Evolutionary conservation across 2,888 invertebrate genomes (phyloP), one percentile per base, ranked within the genome.

Genomic region (Orgyia antiqua): DNA sequence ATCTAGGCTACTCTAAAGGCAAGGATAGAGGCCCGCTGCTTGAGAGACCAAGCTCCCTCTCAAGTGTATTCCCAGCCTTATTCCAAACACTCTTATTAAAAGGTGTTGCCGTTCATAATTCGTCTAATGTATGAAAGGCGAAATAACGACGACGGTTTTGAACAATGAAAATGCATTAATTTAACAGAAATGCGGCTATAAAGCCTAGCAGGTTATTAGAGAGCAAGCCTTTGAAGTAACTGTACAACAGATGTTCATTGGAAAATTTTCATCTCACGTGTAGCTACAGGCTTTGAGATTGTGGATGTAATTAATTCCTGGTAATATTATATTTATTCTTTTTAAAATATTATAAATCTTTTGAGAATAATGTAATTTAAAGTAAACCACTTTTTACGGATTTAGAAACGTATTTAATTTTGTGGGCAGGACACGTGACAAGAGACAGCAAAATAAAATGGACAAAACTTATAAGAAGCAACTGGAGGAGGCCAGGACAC

Each of bases 151-250:
- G 41, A 42, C 44, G 47, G 49, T 60, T 56, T 49, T 40, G 46
- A 56, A 55, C 56, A 52, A 46, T 48, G 56, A 58, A 58, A 59
- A 64, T 65, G 60, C 58, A 65, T 65, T 65, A 64, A 64, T 65
- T 61, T 61, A 47, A 51, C 54, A 43, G 45, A 52, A 62, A 58
- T 53, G 48, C 43, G 44, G 44, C 47, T 36, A 51, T 62, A 58
- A 65, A 55, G 49, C 52, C 33, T 37, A 31, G 37, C 29, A 30
- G 41, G 55, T 54, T 54, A 54, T 44, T 49, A 39, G 35, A 31
- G 31, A 36, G 36, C 33, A 31, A 36, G 39, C 54, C 51, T 62
- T 58, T 60, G 55, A 54, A 54, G 54, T 56, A 50, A 50, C 50
- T 53, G 39, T 44, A 57, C 55, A 58, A 57, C 56, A 55, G 41